A percentile compares a stretch with the other conserved stretches of the same genome.
Conservation (phyloP, 2,113 vertebrate species). For the Gadus chalcogrammus region DNA sequence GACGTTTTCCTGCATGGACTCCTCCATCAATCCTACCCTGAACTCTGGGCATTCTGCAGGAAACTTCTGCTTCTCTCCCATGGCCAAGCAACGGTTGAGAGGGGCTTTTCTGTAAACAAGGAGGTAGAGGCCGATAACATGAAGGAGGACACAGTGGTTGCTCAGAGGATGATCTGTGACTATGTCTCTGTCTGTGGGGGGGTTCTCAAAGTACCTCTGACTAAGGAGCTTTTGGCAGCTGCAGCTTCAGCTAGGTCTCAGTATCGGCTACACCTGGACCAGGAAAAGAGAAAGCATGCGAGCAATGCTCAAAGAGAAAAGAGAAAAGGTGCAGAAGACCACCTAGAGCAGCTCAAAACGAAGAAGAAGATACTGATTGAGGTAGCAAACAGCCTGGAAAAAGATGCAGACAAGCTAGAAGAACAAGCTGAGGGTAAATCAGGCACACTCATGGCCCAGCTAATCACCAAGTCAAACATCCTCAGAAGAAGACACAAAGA, state of each 20-base stretch:
- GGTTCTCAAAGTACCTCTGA: constrained; percentile 12
- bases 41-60: constrained; percentile 12
- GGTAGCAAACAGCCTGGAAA: constrained; percentile 18
- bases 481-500: constrained; percentile 16
- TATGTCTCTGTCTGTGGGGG: constrained; percentile 15
- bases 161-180: constrained; percentile 21
- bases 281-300: constrained; percentile 22
- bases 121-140: constrained; percentile 15
- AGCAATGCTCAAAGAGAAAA: constrained; percentile 19
- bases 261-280: constrained; percentile 20
- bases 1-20: constrained; percentile 17
- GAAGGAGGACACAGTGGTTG: constrained; percentile 4
- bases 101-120: constrained; percentile 12
- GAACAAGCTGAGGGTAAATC: constrained; percentile 25
- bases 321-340: constrained; percentile 25
- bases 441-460: constrained; percentile 23
- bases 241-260: constrained; percentile 11
- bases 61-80: too few relatives aligned
- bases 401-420: constrained; percentile 19
- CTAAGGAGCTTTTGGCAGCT: constrained; percentile 19
- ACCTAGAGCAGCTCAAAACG: too few relatives aligned
- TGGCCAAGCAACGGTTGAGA: too few relatives aligned
- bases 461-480: constrained; percentile 25
- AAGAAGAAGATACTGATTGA: constrained; percentile 2
- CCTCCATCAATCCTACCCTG: constrained; percentile 16